Evolutionary conservation across 2,113 vertebrate genomes (phyloP), one percentile per base, ranked within the genome.

Genomic region (Hassar affinis): DNA sequence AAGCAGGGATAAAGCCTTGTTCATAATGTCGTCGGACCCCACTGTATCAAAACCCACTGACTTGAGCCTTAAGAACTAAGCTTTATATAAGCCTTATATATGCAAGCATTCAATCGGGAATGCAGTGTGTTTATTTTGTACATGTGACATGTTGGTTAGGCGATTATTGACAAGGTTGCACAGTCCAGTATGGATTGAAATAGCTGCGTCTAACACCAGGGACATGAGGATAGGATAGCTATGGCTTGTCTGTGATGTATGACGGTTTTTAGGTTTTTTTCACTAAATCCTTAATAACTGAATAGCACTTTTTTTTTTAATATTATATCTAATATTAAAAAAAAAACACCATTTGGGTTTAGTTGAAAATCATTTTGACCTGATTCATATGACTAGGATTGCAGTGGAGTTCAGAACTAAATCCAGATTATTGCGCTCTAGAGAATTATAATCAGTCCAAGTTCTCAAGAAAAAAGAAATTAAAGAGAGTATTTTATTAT

Each of bases 41-140:
- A 82, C 77, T 83, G 80, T 82, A 22, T 61, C 54, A 9, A 64
- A 72, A 64, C 25, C 25, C 45, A n/a, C n/a, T 78, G 33, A 42
- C 38, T 62, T 72, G 66, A 86, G 66, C 75, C 66, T 10, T 14
- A 62, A 61, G 25, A 71, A 33, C 25, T 54, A 78, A 38, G 18
- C 74, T n/a, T 79, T 64, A 72, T 52, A 27, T 52, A 22, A 49
- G 12, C 8, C 38, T 6, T 3, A 6, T 79, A 35, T 52, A 79
- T 27, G 33, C 20, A 80, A 66, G 59, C 25, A 10, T 6, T 30
- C 9, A 35, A 45, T 81, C 52, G 30, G n/a, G 56, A 47, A 79
- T 49, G 57, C 38, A 20, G 17, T 33, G 30, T 35, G 9, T 38
- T 77, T 51, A 51, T 35, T 49, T 84, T 49, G 18, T 27, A 11